Evolutionary conservation across 2,113 vertebrate species (phyloP).

Genomic region (Mungos mungo): DNA sequence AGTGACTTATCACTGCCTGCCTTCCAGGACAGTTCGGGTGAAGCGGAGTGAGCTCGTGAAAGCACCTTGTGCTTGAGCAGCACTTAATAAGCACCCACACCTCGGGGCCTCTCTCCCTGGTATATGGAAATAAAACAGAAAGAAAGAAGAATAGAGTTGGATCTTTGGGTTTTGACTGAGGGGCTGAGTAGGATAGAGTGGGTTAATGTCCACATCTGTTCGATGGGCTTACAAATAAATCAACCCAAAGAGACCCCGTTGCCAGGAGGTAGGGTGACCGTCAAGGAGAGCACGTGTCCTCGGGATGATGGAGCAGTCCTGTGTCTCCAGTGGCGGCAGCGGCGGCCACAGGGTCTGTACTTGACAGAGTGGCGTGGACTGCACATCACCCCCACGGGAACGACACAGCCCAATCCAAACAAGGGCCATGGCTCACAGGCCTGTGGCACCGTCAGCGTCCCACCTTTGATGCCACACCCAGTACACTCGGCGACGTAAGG

Average conservation of each 20-base stretch:
- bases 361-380: background rate
- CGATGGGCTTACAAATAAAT: background rate
- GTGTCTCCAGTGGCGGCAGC: rapidly evolving
- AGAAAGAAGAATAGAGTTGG: background rate
- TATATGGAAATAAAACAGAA: background rate
- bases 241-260: background rate
- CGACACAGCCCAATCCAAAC: background rate
- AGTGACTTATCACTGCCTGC: background rate
- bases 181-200: background rate
- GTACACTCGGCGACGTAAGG: rapidly evolving
- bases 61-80: background rate
- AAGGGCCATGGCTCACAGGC: rapidly evolving
- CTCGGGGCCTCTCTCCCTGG: rapidly evolving
- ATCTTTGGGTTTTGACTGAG: background rate
- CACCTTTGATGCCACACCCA: background rate
- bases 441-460: rapidly evolving
- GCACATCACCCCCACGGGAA: rapidly evolving
- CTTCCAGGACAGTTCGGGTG: background rate
- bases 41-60: rapidly evolving
- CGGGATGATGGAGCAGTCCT: background rate
- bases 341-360: background rate
- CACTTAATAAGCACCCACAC: background rate
- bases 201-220: background rate
- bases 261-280: background rate
- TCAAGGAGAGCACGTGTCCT: background rate